These are phyloP conservation scores for Battus philenor DNA, from an alignment of 1,140 invertebrate species.

Conservation along the genomic window DNA sequence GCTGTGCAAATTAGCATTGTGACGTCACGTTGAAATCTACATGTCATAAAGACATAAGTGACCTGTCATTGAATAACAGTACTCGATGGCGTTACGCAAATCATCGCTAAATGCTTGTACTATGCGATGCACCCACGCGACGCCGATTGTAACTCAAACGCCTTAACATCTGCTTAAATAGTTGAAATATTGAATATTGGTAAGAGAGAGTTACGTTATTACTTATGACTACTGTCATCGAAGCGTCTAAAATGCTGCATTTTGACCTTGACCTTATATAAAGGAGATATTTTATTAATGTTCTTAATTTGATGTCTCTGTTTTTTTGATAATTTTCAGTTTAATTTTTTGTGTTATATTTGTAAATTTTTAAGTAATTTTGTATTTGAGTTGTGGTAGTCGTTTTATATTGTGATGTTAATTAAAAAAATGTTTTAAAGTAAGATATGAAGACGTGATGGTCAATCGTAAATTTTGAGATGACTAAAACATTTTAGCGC, in stretches of 20 bases:
- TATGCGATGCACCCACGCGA: background rate
- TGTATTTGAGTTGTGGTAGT: no score
- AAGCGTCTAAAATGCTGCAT: slow-evolving; percentile 2
- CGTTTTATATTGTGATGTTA: no score
- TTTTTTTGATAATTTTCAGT: background rate
- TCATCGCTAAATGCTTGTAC: slow-evolving; percentile 8
- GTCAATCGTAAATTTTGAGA: background rate
- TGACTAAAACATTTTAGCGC: slow-evolving; percentile 31
- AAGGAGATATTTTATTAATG: no score
- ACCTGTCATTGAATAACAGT: slow-evolving; percentile 12
- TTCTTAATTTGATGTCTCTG: background rate
- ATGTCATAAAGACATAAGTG: no score
- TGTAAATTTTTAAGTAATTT: background rate
- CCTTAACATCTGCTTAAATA: background rate
- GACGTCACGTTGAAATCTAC: no score
- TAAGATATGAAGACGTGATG: background rate
- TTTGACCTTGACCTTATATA: no score
- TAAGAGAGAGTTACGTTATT: slow-evolving; percentile 10
- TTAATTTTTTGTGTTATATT: background rate
- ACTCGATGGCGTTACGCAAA: slow-evolving; percentile 8
- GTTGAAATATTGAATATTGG: slow-evolving; percentile 8
- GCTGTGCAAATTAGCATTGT: no score
- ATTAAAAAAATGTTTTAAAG: background rate
- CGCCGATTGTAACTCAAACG: background rate
- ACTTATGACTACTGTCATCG: background rate